A percentile compares a stretch with the other conserved stretches of the same genome.
phyloP scores from a whole-genome alignment of 2,797 vertebrate genomes.

The Molossus molossus region DNA sequence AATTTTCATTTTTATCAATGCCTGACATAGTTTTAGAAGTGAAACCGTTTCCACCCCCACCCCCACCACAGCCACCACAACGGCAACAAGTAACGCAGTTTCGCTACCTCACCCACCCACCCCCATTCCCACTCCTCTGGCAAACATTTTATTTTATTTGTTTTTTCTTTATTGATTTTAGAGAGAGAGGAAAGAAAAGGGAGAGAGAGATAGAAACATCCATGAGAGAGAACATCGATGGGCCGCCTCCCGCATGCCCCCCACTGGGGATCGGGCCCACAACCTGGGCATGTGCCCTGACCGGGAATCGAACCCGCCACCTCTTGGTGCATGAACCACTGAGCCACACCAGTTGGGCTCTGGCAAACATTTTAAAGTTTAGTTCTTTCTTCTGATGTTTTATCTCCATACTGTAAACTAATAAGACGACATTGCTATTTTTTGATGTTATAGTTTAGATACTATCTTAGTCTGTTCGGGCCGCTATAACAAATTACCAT shows the following conservation, averaged over 20 bases:
- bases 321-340: too few species aligned
- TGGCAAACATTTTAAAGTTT: neutral
- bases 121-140: neutral
- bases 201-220: too few species aligned
- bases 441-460: neutral
- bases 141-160: neutral
- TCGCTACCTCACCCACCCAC: neutral
- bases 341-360: neutral
- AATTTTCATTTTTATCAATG: slow-evolving; percentile 38
- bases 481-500: neutral
- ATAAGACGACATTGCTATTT: neutral
- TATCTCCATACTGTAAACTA: neutral
- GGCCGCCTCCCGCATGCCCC: too few species aligned
- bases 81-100: neutral
- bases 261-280: too few species aligned
- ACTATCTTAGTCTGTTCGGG: neutral
- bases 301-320: too few species aligned
- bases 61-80: neutral
- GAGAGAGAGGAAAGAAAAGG: too few species aligned
- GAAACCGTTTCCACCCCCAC: neutral
- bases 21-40: neutral
- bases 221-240: too few species aligned
- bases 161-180: neutral
- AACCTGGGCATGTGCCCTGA: too few species aligned
- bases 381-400: neutral